Evolutionary conservation across 2,113 vertebrate genomes (phyloP).

Genomic region (Promerops cafer): DNA sequence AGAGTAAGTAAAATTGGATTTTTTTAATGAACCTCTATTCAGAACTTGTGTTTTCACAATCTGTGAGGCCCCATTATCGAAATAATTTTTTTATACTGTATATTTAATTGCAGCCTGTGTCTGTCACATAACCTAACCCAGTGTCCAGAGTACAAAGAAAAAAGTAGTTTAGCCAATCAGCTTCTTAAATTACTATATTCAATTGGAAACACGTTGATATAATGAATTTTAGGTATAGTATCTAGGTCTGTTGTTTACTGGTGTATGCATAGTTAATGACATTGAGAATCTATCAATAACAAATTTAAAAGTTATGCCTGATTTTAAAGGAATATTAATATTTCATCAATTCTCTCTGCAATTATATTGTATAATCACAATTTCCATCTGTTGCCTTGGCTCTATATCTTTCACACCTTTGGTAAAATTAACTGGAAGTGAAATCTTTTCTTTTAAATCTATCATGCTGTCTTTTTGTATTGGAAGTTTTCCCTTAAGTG

Average conservation of each 20-base stretch:
- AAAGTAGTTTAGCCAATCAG: neutral
- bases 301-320: neutral
- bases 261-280: neutral
- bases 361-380: neutral
- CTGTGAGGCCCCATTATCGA: neutral
- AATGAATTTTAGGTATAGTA: neutral
- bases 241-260: neutral
- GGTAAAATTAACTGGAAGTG: neutral
- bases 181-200: neutral
- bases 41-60: neutral
- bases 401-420: neutral
- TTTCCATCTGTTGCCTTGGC: neutral
- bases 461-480: neutral
- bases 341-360: neutral
- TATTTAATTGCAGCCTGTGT: neutral
- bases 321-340: neutral
- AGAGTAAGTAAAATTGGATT: neutral
- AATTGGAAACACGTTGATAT: neutral
- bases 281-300: neutral
- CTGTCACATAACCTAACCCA: slow-evolving; percentile 15
- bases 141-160: neutral
- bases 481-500: neutral
- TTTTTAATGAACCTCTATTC: neutral
- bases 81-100: neutral
- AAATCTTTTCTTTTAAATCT: neutral